These are phyloP conservation scores for Cydia amplana DNA, from an alignment of 1,140 invertebrate genomes.

Conservation along the genomic window DNA sequence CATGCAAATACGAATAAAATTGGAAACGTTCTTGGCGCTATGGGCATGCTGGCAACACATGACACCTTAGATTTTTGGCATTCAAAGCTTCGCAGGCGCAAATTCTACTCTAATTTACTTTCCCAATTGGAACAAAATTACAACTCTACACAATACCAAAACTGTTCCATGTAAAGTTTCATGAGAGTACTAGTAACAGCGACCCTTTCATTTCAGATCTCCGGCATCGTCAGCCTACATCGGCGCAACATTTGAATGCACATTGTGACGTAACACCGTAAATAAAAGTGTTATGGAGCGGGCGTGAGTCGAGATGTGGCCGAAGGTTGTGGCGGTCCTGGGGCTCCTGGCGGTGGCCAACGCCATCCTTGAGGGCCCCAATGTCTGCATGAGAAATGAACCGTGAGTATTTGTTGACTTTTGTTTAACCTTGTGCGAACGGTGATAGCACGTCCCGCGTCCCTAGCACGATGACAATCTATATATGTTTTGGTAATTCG, in stretches of 20 bases:
- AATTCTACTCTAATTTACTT: too few species aligned
- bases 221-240: background rate
- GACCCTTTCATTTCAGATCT: background rate
- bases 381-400: conserved; percentile 70
- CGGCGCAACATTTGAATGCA: conserved; percentile 28
- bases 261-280: conserved; percentile 47
- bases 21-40: too few species aligned
- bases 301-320: conserved; percentile 62
- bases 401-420: conserved; percentile 52
- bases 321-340: conserved; percentile 43
- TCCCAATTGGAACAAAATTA: too few species aligned
- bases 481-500: too few species aligned
- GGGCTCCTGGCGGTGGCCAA: conserved; percentile 43
- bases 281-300: conserved; percentile 70
- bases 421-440: too few species aligned
- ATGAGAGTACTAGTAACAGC: background rate
- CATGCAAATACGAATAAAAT: too few species aligned
- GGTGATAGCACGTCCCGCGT: too few species aligned
- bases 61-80: too few species aligned
- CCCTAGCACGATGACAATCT: too few species aligned
- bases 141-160: too few species aligned
- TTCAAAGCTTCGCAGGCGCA: too few species aligned
- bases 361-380: conserved; percentile 65
- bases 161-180: background rate
- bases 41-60: too few species aligned